Conservation (phyloP, 2,113 vertebrate species). For the Rafetus swinhoei region DNA sequence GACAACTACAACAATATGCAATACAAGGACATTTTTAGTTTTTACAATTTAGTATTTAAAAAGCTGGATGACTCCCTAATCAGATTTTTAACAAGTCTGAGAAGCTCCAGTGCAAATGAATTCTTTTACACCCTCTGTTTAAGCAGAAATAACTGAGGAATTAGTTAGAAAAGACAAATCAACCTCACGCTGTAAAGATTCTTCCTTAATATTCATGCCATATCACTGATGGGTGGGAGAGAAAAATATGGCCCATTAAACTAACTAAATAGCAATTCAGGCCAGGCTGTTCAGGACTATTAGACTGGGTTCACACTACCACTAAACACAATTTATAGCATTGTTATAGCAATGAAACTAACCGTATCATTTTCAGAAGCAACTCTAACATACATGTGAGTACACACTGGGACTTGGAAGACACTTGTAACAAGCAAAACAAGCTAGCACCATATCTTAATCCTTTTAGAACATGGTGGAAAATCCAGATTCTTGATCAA, state of each 20-base stretch:
- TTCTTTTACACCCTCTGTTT: background rate
- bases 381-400: background rate
- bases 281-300: background rate
- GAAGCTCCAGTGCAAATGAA: background rate
- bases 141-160: slow-evolving; percentile 12
- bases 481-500: background rate
- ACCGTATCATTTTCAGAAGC: slow-evolving; percentile 32
- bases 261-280: slow-evolving; percentile 46
- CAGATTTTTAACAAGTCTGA: background rate
- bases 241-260: background rate
- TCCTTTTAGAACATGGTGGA: background rate
- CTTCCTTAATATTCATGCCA: slow-evolving; percentile 46
- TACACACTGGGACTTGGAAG: slow-evolving; percentile 12
- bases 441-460: background rate
- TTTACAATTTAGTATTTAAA: background rate
- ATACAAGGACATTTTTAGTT: background rate
- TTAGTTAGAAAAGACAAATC: slow-evolving; percentile 1
- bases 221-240: background rate
- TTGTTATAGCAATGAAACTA: background rate
- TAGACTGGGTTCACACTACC: background rate
- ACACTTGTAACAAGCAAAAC: slow-evolving; percentile 32
- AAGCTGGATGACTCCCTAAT: background rate
- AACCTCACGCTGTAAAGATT: background rate
- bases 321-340: background rate
- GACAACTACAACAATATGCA: background rate